Base-by-base conservation (phyloP, 2,888 invertebrate species). In the Unio delphinus region DNA sequence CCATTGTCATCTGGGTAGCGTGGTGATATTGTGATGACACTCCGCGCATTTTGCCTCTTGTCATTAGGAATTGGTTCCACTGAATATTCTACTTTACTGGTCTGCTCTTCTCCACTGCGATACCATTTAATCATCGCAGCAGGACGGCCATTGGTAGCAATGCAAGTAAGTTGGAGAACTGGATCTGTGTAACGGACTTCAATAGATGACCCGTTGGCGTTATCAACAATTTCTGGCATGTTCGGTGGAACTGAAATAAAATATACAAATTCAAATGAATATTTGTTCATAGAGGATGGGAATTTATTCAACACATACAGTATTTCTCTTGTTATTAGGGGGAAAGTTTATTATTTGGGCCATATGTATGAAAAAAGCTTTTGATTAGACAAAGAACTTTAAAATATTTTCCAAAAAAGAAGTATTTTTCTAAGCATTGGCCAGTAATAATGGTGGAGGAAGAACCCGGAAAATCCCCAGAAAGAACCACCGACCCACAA, bases 91-190 rank as follows among this genome's bases (percentile, higher is more conserved):
- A 95, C 95, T 18, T 95, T 94, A 93, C 95, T 95, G 20, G 95
- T 92, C 65, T 96, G 94, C 89, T 95, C 95, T 79, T 95, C 94
- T n/a, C 95, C 95, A 87, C 98, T 97, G 89, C 96, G 95, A 91
- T 95, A 97, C 98, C 89, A 96, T 57, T 76, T 79, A 17, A 89
- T 72, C 0, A 69, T 69, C 0, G 98, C 98, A 7, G 97, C 95
- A 5, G 99, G 99, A 91, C 99, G 98, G 0, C 98, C 99, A 4
- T 97, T 96, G 18, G 95, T 92, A 75, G 97, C 96, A 69, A 95
- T 92, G 91, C 99, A 99, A 76, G 94, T 94, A 80, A 98, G 92
- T 86, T 95, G 95, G 20, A 98, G 93, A 68, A 93, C 93, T 89
- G 96, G 95, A 0, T 96, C 96, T n/a, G 95, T 93, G 28, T 95